phyloP scores from a whole-genome alignment of 2,888 invertebrate species.

The Dermolepida albohirtum region DNA sequence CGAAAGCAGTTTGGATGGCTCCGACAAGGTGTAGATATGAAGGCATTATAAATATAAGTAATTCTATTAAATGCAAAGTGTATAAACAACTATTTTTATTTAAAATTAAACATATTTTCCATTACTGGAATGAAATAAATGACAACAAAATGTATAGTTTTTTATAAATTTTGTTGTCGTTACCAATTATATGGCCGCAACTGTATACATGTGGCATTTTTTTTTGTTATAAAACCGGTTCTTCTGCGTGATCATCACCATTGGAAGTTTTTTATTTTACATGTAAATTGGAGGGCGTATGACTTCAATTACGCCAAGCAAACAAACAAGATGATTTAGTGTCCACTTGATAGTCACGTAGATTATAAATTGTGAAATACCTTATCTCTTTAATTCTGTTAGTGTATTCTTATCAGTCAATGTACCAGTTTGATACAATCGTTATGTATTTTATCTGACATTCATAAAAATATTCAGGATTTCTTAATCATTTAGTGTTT shows the following conservation, averaged over 20 bases:
- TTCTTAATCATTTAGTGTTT: conserved; percentile 1
- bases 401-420: conserved; percentile 28
- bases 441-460: conserved; percentile 2
- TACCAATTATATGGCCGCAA: too few relatives aligned
- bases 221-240: conserved; percentile 8
- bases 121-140: too few relatives aligned
- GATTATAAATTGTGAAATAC: conserved; percentile 18
- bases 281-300: conserved; percentile 9
- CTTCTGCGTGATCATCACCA: conserved; percentile 19
- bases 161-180: too few relatives aligned
- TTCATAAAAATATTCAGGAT: conserved; percentile 21
- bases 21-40: too few relatives aligned
- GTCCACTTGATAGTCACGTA: conserved; percentile 26
- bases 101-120: too few relatives aligned
- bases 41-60: too few relatives aligned
- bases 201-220: conserved; percentile 18
- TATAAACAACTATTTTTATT: too few relatives aligned
- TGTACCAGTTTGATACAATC: conserved; percentile 21
- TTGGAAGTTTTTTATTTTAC: conserved; percentile 6
- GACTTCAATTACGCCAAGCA: conserved; percentile 10
- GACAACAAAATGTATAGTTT: too few relatives aligned
- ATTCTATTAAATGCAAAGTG: too few relatives aligned
- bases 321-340: conserved; percentile 21
- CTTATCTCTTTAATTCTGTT: conserved; percentile 14
- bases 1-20: too few relatives aligned